Percentiles rank a stretch among this genome's conserved stretches.
These are phyloP conservation scores for Heteromormyrus szaboi DNA, from an alignment of 2,797 vertebrate species.

Conservation along the genomic window DNA sequence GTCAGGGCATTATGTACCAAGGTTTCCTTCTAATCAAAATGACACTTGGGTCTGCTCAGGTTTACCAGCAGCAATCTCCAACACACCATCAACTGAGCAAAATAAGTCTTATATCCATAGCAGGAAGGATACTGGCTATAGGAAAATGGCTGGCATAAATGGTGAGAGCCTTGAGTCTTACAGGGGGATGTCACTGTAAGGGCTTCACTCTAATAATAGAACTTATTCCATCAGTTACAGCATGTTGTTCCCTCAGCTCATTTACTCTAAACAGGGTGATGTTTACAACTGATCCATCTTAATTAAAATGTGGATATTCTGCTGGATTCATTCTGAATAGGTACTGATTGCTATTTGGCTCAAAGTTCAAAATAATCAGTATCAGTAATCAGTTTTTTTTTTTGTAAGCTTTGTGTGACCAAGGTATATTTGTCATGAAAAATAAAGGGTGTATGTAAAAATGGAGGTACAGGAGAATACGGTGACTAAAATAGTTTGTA, in stretches of 20 bases:
- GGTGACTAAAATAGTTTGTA: background rate
- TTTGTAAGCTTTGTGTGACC: background rate
- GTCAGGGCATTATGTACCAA: background rate
- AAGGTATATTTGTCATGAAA: background rate
- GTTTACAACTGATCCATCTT: background rate
- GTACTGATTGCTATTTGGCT: background rate
- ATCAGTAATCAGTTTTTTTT: background rate
- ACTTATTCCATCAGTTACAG: background rate
- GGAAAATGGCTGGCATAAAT: slow-evolving; percentile 25
- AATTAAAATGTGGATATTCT: background rate
- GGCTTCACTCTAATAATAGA: background rate
- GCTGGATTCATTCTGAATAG: background rate
- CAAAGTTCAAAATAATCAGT: background rate
- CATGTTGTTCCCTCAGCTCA: background rate
- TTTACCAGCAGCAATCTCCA: slow-evolving; percentile 39
- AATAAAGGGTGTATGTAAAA: background rate
- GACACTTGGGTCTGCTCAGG: slow-evolving; percentile 20
- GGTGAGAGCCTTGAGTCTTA: slow-evolving; percentile 14
- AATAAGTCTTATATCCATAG: slow-evolving; percentile 15
- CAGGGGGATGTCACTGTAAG: background rate
- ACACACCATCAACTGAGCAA: slow-evolving; percentile 43
- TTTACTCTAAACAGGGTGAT: background rate
- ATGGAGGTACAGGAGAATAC: background rate
- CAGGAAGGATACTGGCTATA: slow-evolving; percentile 30
- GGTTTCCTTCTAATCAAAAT: background rate